These are phyloP conservation scores for Torymus auratus DNA, from an alignment of 2,888 invertebrate genomes.

Conservation along the genomic window DNA sequence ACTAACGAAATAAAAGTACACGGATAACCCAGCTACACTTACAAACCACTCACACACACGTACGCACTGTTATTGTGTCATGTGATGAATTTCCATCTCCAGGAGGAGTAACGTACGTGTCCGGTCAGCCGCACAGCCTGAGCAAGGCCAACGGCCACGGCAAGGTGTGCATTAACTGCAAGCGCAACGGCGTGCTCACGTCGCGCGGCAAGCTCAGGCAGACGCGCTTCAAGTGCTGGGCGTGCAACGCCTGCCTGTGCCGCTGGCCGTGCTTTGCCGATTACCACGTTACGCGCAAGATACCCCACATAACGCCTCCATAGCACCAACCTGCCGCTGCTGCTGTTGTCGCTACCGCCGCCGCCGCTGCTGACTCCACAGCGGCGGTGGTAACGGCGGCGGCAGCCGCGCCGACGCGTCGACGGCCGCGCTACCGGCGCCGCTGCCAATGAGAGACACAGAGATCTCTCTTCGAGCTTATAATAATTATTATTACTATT, in stretches of 20 bases:
- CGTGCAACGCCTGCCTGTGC: slow-evolving; percentile 76
- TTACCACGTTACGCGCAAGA: slow-evolving; percentile 75
- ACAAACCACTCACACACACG: too few relatives aligned
- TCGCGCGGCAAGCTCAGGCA: slow-evolving; percentile 76
- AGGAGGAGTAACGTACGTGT: slow-evolving; percentile 76
- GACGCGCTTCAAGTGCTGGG: slow-evolving; percentile 77
- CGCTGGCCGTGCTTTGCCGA: slow-evolving; percentile 76
- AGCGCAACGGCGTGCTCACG: slow-evolving; percentile 75
- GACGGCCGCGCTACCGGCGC: too few relatives aligned
- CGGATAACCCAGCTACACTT: too few relatives aligned
- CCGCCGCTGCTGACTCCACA: background rate
- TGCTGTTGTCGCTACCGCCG: background rate
- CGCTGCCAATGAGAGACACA: too few relatives aligned
- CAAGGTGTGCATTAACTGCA: slow-evolving; percentile 77
- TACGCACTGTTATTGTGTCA: too few relatives aligned
- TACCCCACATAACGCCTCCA: slow-evolving; percentile 76
- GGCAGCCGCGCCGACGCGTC: too few relatives aligned
- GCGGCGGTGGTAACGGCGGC: too few relatives aligned
- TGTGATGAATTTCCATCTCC: slow-evolving; percentile 64
- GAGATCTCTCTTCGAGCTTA: too few relatives aligned
- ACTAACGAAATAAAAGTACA: slow-evolving; percentile 33
- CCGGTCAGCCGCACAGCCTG: slow-evolving; percentile 76
- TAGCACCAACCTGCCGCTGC: slow-evolving; percentile 72
- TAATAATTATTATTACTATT: too few relatives aligned
- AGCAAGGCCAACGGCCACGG: slow-evolving; percentile 77